Percentiles rank a stretch among this genome's conserved stretches.
These are phyloP conservation scores for Gavia stellata DNA, from an alignment of 2,113 vertebrate species.

Conservation along the genomic window DNA sequence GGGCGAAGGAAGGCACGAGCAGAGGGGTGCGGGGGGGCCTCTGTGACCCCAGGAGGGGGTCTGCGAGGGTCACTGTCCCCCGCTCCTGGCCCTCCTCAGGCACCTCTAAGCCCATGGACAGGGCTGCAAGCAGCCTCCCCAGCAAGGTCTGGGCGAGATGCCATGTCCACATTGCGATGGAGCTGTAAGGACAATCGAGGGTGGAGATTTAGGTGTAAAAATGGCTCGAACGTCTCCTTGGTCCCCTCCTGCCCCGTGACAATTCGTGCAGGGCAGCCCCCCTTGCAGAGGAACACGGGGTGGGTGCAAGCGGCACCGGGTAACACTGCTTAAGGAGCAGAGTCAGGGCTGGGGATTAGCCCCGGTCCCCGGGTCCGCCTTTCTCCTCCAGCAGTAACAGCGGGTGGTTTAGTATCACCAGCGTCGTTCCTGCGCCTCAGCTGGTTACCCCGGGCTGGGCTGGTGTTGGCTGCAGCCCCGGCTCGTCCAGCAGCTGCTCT, in stretches of 20 bases:
- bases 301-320: neutral
- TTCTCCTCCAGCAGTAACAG: neutral
- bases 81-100: too few relatives aligned
- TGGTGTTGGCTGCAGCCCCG: too few relatives aligned
- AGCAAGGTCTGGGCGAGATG: neutral
- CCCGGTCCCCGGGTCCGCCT: neutral
- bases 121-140: neutral
- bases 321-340: neutral
- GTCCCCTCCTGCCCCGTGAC: rapidly evolving
- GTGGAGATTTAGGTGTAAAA: neutral
- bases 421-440: rapidly evolving
- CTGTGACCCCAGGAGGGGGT: neutral
- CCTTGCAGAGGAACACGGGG: neutral
- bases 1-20: neutral
- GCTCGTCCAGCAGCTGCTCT: neutral
- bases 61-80: neutral
- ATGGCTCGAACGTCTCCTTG: neutral
- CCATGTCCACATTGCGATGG: rapidly evolving
- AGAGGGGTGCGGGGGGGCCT: rapidly evolving
- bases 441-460: rapidly evolving
- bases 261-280: neutral
- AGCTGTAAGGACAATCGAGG: neutral
- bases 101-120: neutral
- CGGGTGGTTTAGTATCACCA: neutral
- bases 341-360: neutral